Conservation (phyloP, 2,888 invertebrate genomes). For the Chironomus tentans region DNA sequence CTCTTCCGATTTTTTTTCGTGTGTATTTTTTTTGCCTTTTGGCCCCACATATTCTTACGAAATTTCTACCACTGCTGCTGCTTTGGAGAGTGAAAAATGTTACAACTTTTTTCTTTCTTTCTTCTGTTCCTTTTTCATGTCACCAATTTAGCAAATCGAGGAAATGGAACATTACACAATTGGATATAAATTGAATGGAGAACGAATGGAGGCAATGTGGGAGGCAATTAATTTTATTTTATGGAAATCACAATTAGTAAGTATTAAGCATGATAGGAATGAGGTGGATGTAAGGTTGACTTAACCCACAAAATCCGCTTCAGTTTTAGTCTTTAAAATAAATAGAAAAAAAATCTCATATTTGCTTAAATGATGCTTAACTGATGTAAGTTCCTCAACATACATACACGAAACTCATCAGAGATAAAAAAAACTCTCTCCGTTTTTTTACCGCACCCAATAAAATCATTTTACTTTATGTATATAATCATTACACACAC, state of each 20-base stretch:
- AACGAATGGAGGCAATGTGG: not conserved
- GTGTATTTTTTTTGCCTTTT: no score
- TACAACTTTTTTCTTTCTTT: constrained; percentile 8
- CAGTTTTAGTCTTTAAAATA: no score
- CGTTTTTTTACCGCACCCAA: constrained; percentile 24
- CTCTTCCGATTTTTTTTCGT: not conserved
- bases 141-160: constrained; percentile 13
- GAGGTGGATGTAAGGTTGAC: no score
- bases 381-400: constrained; percentile 15
- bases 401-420: not conserved
- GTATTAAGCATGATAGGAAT: no score
- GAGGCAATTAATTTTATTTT: no score
- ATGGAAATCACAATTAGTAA: no score
- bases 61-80: not conserved
- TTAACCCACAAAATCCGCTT: no score
- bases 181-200: constrained; percentile 10
- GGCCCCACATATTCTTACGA: no score
- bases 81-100: constrained; percentile 17
- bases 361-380: not conserved
- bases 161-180: not conserved
- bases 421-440: constrained; percentile 1
- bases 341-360: not conserved
- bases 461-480: constrained; percentile 23
- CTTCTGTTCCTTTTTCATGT: not conserved
- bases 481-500: not conserved